These are phyloP conservation scores for Belgica antarctica DNA, from an alignment of 2,888 invertebrate genomes.

Conservation along the genomic window DNA sequence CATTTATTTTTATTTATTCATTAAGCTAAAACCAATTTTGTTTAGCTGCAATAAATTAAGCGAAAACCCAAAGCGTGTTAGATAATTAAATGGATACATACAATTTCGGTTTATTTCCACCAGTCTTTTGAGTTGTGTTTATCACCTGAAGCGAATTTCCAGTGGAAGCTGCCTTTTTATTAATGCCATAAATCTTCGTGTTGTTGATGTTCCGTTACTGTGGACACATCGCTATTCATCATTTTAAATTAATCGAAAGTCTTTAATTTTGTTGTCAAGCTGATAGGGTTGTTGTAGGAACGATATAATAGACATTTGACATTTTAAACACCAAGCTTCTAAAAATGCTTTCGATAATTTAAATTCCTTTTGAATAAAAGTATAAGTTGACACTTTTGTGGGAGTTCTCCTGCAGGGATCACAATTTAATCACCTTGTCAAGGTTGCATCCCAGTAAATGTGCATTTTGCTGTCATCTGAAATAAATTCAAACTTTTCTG, in stretches of 20 bases:
- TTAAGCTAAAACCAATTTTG: slow-evolving; percentile 28
- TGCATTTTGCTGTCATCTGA: neutral
- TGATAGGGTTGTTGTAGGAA: too few relatives aligned
- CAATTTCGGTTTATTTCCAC: slow-evolving; percentile 1
- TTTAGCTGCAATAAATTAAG: slow-evolving; percentile 26
- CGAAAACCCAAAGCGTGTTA: slow-evolving; percentile 7
- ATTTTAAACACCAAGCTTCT: too few relatives aligned
- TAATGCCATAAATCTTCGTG: slow-evolving; percentile 15
- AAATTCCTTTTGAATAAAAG: too few relatives aligned
- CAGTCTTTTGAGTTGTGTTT: neutral
- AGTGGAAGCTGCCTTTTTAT: neutral
- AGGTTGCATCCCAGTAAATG: neutral
- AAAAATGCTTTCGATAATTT: too few relatives aligned
- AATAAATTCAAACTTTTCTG: neutral
- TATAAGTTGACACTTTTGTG: too few relatives aligned
- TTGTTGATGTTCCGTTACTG: slow-evolving; percentile 23
- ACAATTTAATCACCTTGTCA: neutral
- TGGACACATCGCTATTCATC: neutral
- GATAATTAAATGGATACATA: slow-evolving; percentile 22
- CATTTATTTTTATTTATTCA: slow-evolving; percentile 35
- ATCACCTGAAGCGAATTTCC: slow-evolving; percentile 8
- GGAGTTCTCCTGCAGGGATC: too few relatives aligned
- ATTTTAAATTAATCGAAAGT: slow-evolving; percentile 26
- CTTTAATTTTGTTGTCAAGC: too few relatives aligned
- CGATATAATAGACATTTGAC: too few relatives aligned